Base-by-base conservation (phyloP, 2,113 vertebrate species). In the Carettochelys insculpta region DNA sequence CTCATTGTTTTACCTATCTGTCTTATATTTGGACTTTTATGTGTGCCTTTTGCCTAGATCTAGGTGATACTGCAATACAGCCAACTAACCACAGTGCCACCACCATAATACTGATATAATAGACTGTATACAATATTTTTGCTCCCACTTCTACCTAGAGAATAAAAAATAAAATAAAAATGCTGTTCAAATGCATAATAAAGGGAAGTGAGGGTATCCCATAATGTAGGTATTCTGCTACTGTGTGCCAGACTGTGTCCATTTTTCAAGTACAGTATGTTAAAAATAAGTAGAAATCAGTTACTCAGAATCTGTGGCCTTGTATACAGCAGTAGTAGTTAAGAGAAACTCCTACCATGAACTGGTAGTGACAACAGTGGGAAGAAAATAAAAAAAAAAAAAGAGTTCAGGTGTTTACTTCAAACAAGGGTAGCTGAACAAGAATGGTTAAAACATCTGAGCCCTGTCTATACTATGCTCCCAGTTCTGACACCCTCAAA, bases 291-390 rank as follows among this genome's bases (percentile, higher is more conserved):
- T 3, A 1, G 17, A 24, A 85, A 85, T 48, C 2, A 82, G 2
- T 80, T 52, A 87, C 89, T 73, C 83, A 82, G 27, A 87, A 82
- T 58, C 29, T 54, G 43, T 71, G 91, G 83, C 51, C 31, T 89
- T 82, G 85, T 89, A 50, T 87, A 5, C 20, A 68, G n/a, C 20
- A 68, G n/a, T 78, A 89, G 53, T 5, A 48, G 90, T 81, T 65
- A 29, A 34, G 83, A 38, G 83, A 43, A 54, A 82, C 61, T 53
- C 78, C 31, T 12, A 61, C 31, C 3, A 2, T 82, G 6, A 5
- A 43, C 29, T 56, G 58, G 50, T 47, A 85, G 92, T 77, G 90
- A 17, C 34, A 5, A 80, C 52, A 92, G 43, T 93, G 17, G 20
- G 50, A 89, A 50, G 89, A 79, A 38, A 77, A 88, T n/a, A 4